phyloP scores from a whole-genome alignment of 1,140 invertebrate species.

The Portunus trituberculatus region DNA sequence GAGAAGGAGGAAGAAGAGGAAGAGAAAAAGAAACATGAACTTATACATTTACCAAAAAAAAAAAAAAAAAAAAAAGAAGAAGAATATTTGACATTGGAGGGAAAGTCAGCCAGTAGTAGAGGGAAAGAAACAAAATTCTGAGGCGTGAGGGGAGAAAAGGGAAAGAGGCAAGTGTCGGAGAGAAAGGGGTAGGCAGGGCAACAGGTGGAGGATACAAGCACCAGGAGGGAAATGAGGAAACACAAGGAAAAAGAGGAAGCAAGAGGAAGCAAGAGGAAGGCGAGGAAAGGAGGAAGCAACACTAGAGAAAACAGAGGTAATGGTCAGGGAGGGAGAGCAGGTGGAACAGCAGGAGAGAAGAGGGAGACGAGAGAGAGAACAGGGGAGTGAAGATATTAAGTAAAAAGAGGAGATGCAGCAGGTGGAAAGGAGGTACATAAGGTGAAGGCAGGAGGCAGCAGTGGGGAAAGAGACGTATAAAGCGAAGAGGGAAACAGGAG shows the following conservation, averaged over 20 bases:
- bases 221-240: neutral
- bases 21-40: conserved; percentile 12
- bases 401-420: too few relatives aligned
- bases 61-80: neutral
- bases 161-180: conserved; percentile 13
- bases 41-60: neutral
- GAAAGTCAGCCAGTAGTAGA: neutral
- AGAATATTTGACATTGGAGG: neutral
- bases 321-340: neutral
- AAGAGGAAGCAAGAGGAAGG: neutral
- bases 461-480: neutral
- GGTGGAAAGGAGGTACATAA: too few relatives aligned
- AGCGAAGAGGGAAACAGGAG: neutral
- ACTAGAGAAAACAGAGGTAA: neutral
- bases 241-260: neutral
- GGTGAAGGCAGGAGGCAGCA: too few relatives aligned
- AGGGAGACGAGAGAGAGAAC: too few relatives aligned
- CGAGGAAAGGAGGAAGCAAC: neutral
- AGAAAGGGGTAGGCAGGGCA: neutral
- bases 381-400: too few relatives aligned
- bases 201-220: neutral
- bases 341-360: too few relatives aligned
- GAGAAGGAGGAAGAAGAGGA: neutral
- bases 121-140: neutral
- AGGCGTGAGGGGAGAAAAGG: neutral